Conservation (phyloP, 2,797 vertebrate species). For the Parauchenoglanis punctatus region DNA sequence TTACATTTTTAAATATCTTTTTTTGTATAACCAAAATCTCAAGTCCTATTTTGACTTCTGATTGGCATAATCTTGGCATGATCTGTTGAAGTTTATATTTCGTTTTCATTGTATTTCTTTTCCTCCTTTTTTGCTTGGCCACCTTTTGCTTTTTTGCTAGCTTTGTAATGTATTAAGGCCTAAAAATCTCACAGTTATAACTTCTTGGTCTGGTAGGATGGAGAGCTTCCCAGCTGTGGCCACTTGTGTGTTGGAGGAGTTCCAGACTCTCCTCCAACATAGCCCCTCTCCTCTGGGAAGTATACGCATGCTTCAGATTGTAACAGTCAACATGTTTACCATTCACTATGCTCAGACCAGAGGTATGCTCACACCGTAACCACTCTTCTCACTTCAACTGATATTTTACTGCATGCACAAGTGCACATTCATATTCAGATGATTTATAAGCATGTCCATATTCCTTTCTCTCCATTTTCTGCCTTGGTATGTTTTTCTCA, state of each 20-base stretch:
- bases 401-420: neutral
- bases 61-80: neutral
- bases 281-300: slow-evolving; percentile 88
- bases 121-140: neutral
- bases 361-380: slow-evolving; percentile 68
- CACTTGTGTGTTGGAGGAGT: slow-evolving; percentile 87
- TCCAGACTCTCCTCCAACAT: slow-evolving; percentile 88
- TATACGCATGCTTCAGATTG: slow-evolving; percentile 91
- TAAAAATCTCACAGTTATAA: neutral
- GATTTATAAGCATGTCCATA: neutral
- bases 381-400: neutral
- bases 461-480: neutral
- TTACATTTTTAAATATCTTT: neutral
- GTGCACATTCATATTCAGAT: neutral
- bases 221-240: slow-evolving; percentile 90
- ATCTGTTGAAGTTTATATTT: neutral
- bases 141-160: neutral
- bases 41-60: neutral
- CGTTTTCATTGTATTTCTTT: neutral
- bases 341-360: slow-evolving; percentile 88
- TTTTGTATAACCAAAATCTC: neutral
- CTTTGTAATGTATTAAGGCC: neutral
- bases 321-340: slow-evolving; percentile 98
- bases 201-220: slow-evolving; percentile 78
- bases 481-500: neutral